Evolutionary conservation across 2,113 vertebrate species (phyloP), one percentile per base, ranked within the genome.

Genomic region (Centropus unirufus): DNA sequence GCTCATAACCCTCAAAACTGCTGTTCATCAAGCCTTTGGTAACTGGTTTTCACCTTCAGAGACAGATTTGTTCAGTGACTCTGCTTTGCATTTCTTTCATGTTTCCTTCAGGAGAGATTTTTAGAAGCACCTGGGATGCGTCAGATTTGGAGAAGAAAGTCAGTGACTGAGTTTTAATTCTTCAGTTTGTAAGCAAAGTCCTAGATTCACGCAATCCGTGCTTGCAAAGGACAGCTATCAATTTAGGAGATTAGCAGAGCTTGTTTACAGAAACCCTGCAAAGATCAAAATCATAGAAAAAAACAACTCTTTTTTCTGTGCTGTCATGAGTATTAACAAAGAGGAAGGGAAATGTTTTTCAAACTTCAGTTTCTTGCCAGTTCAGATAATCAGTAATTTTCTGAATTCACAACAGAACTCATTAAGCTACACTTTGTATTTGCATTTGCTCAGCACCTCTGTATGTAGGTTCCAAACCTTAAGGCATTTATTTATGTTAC

Each of bases 1-100:
- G 14, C 69, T 75, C 62, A 5, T 1, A 82, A 36, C 62, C 57
- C 80, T 90, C 59, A 49, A 39, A 62, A 64, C 51, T 29, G 47
- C 39, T 21, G 2, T 12, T 93, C 89, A 72, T 47, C 80, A 39
- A 40, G 47, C 51, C 88, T 88, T 72, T 42, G 74, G 62, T 47
- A 87, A 61, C 69, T 40, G 77, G 12, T 49, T 92, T 96, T 91
- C 94, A 93, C 91, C 94, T 93, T 89, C 93, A 47, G 76, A 42
- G 70, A 59, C 2, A 46, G 85, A 63, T 72, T 57, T 78, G 73
- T 57, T 91, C 80, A 46, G 89, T 2, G 5, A 40, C 76, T 83
- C 89, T 78, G 15, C 74, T 97, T 84, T 92, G 89, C 92, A 89
- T 81, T 40, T 84, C 89, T 97, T 96, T 97, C 30, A 91, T 89